Base-by-base conservation (phyloP, 2,113 vertebrate genomes). In the Gobius niger region DNA sequence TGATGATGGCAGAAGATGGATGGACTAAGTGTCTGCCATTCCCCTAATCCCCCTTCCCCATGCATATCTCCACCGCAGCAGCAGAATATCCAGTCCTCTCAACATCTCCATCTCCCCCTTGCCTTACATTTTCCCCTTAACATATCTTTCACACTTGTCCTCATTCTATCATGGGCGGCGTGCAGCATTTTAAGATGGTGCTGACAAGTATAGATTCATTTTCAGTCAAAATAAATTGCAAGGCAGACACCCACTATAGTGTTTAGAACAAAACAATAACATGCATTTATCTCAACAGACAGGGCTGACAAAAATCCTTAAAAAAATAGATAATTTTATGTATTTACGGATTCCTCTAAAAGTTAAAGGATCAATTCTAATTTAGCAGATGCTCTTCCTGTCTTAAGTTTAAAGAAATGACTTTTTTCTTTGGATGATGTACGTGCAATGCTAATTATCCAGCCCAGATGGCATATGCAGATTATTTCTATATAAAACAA, bases 331-430 rank as follows among this genome's bases (percentile, higher is more conserved):
- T 54, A 9, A 54, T 54, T 19, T 13, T 12, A 54, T 54, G 19
- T 54, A 54, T 54, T 24, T 54, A 54, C 24, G 52, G 24, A 54
- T 54, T 54, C 52, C 52, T 54, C 52, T 24, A 9, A 54, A 54
- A 54, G 18, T 54, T 11, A 54, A 54, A 54, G n/a, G 52, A 54
- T 54, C 52, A 54, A 24, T 54, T 54, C 11, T 54, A 54, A 24
- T 54, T 19, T 19, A 54, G 19, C 52, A 54, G 9, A 19, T 19
- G 2, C 52, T 9, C 5, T 1, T 19, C 52, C 52, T 7, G 52
- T 54, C 52, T 54, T 18, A 50, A n/a, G 49, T 50, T 50, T n/a
- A 52, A 10, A 52, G n/a, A 24, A 34, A 24, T 6, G 10, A 24
- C 24, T 34, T 54, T 24, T 54, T 11, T 1, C 18, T 54, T 19